Evolutionary conservation across 2,113 vertebrate genomes (phyloP).

Genomic region (Macroglossus sobrinus): DNA sequence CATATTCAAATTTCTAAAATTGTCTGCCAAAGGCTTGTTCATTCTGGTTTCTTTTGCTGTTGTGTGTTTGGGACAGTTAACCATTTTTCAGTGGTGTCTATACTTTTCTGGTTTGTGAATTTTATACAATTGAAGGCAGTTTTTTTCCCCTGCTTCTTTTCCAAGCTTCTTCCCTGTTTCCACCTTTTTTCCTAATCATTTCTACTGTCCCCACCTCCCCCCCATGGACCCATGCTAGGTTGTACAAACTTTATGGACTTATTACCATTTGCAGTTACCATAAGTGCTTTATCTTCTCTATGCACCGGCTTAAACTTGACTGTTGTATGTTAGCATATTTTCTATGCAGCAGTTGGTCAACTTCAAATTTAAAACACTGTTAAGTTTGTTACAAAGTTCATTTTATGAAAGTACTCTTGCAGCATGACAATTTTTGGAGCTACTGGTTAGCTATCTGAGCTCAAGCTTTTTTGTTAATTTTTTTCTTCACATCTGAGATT

Average conservation of each 20-base stretch:
- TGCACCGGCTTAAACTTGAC: conserved; percentile 97
- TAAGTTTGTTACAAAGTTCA: conserved; percentile 77
- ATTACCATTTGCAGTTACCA: conserved; percentile 94
- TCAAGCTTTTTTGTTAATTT: conserved; percentile 64
- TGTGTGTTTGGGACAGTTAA: conserved; percentile 76
- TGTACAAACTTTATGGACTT: conserved; percentile 87
- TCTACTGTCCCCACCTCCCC: conserved; percentile 71
- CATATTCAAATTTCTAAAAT: conserved; percentile 79
- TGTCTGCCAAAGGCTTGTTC: conserved; percentile 85
- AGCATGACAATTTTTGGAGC: conserved; percentile 80
- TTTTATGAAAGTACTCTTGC: conserved; percentile 74
- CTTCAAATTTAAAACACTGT: conserved; percentile 80
- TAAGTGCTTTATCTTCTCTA: conserved; percentile 99
- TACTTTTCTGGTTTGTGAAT: conserved; percentile 77
- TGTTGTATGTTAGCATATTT: conserved; percentile 93
- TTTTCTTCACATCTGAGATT: conserved; percentile 65
- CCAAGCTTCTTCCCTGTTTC: conserved; percentile 27
- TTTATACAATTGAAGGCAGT: conserved; percentile 78
- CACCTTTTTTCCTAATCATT: conserved; percentile 70
- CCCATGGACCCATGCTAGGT: conserved; percentile 80
- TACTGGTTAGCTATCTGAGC: conserved; percentile 69
- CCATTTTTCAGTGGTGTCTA: conserved; percentile 80
- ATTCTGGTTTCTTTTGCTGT: conserved; percentile 81
- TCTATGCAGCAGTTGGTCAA: conserved; percentile 92
- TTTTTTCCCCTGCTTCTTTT: conserved; percentile 22